Conservation (phyloP, 2,797 vertebrate species). For the Okamejei kenojei region DNA sequence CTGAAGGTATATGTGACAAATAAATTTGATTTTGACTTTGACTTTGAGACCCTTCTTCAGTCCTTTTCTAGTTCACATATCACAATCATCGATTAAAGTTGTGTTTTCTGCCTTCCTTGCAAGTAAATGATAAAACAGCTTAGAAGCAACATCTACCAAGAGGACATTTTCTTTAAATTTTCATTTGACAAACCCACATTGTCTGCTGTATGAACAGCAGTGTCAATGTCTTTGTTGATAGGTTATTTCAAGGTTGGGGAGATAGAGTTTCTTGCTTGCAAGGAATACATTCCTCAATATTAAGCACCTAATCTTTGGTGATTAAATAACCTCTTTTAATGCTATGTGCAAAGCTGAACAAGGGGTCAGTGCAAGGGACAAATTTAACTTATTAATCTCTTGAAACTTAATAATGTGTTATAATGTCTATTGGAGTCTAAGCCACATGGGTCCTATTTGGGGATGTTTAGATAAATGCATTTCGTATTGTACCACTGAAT, state of each 20-base stretch:
- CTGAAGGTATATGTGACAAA: too few species aligned
- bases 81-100: neutral
- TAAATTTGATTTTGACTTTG: too few species aligned
- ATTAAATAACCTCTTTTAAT: constrained; percentile 1
- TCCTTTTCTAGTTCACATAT: neutral
- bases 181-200: neutral
- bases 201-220: neutral
- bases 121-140: neutral
- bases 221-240: neutral
- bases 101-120: neutral
- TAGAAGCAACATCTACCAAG: neutral
- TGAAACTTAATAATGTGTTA: neutral
- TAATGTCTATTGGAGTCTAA: neutral
- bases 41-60: too few species aligned
- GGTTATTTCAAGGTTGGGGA: neutral
- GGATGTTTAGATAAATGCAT: neutral
- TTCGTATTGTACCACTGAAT: neutral
- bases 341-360: neutral
- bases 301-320: neutral
- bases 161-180: neutral
- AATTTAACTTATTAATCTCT: neutral
- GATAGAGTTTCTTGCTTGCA: constrained; percentile 21
- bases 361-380: neutral
- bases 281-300: neutral
- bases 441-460: neutral